phyloP scores from a whole-genome alignment of 1,140 invertebrate species.

The Brachionus plicatilis region DNA sequence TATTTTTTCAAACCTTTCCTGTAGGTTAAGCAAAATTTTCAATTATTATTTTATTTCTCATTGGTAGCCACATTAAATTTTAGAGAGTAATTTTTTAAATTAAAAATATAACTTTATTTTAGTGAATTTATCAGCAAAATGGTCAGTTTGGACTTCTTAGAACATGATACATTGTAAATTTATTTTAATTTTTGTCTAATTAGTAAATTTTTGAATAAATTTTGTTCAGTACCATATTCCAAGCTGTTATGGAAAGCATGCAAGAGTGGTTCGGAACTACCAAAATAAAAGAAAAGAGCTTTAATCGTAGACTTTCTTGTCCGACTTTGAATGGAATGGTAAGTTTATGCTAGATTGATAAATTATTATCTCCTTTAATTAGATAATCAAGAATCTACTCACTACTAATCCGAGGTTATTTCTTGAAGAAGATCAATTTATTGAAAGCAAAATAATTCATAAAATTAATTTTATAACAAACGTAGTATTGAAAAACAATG shows the following conservation, averaged over 20 bases:
- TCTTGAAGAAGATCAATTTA: conserved; percentile 6
- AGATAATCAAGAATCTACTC: neutral
- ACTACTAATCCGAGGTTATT: conserved; percentile 17
- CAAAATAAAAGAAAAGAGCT: neutral
- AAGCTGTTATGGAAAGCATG: conserved; percentile 27
- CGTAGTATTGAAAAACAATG: conserved; percentile 28
- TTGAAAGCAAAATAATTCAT: conserved; percentile 35
- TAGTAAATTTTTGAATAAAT: too few species aligned
- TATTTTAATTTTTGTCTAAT: neutral
- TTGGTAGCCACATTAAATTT: too few species aligned
- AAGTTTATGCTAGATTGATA: neutral
- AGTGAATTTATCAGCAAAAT: conserved; percentile 1
- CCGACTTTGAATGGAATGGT: conserved; percentile 24
- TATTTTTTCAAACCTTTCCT: too few species aligned
- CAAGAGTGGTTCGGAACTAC: conserved; percentile 32
- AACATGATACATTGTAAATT: conserved; percentile 34
- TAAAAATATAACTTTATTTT: too few species aligned
- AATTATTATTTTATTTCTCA: too few species aligned
- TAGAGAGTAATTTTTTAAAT: too few species aligned
- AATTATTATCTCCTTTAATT: neutral
- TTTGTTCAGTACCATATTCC: neutral
- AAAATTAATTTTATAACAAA: conserved; percentile 36
- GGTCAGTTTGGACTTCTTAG: conserved; percentile 11
- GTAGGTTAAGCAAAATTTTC: too few species aligned
- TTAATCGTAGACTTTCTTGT: conserved; percentile 13